Evolutionary conservation across 2,113 vertebrate genomes (phyloP).

Genomic region (Pteruthius melanotis): DNA sequence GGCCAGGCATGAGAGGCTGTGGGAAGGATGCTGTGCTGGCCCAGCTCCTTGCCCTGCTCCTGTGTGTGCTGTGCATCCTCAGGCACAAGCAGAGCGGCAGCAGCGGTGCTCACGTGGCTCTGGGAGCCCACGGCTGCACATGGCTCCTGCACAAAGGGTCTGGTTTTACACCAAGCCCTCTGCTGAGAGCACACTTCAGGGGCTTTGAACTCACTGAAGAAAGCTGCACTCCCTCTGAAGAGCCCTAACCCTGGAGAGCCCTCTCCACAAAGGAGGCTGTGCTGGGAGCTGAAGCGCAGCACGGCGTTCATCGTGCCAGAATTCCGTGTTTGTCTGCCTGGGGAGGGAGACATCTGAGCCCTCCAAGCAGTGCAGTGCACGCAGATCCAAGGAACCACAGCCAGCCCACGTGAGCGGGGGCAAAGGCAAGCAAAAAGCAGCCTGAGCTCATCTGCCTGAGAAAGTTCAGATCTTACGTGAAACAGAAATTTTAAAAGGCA

Average conservation of each 20-base stretch:
- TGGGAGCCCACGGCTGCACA: fast-evolving
- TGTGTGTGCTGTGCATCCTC: not conserved
- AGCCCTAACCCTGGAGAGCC: not conserved
- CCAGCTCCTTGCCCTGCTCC: fast-evolving
- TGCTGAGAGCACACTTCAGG: not conserved
- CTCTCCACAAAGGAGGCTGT: not conserved
- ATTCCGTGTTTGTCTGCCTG: not conserved
- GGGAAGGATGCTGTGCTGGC: not conserved
- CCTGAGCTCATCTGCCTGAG: not conserved
- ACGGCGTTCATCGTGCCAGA: not conserved
- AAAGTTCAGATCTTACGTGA: not conserved
- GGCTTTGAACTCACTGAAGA: not conserved
- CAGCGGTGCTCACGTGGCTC: fast-evolving
- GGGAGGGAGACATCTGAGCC: not conserved
- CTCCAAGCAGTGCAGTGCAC: not conserved
- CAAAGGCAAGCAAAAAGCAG: not conserved
- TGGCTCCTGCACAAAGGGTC: not conserved
- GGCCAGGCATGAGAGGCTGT: not conserved
- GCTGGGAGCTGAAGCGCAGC: not conserved
- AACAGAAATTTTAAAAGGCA: not conserved
- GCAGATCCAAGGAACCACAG: not conserved
- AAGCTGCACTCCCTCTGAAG: not conserved
- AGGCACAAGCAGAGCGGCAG: not conserved
- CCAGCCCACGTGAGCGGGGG: not conserved
- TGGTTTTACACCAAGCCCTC: not conserved